Conservation (phyloP, 2,888 invertebrate species). For the Zaprionus lineosus region DNA sequence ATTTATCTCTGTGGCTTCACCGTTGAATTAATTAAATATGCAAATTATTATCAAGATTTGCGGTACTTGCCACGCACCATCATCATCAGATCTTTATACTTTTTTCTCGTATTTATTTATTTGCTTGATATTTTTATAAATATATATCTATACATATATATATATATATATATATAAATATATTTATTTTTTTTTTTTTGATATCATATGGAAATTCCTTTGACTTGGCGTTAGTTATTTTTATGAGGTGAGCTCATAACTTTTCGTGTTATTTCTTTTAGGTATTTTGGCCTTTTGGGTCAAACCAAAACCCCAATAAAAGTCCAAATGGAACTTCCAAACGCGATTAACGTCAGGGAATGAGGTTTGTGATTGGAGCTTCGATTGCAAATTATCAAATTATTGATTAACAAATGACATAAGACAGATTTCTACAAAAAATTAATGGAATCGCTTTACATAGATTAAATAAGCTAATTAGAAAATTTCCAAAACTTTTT, state of each 20-base stretch:
- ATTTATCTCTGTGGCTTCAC: conserved; percentile 42
- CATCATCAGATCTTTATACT: conserved; percentile 4
- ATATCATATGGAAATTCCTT: conserved; percentile 65
- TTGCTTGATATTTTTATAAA: not conserved
- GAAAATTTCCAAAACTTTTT: no score
- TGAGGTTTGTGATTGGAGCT: conserved; percentile 8
- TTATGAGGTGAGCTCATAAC: conserved; percentile 76
- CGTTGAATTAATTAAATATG: conserved; percentile 73
- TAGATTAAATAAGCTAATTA: no score
- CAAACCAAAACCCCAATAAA: conserved; percentile 26
- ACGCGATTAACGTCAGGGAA: conserved; percentile 45
- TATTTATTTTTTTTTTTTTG: conserved; percentile 7
- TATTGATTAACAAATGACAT: conserved; percentile 8
- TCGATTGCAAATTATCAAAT: conserved; percentile 14
- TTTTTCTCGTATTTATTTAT: not conserved
- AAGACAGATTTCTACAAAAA: no score
- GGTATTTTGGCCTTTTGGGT: conserved; percentile 50
- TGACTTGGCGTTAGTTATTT: conserved; percentile 57
- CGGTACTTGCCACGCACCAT: conserved; percentile 75
- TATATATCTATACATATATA: no score
- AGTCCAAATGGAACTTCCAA: no score
- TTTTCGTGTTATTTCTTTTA: conserved; percentile 44
- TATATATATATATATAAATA: no score
- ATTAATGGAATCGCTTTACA: no score
- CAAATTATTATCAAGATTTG: conserved; percentile 62